These are phyloP conservation scores for Argyresthia goedartella DNA, from an alignment of 2,888 invertebrate genomes.

Conservation along the genomic window DNA sequence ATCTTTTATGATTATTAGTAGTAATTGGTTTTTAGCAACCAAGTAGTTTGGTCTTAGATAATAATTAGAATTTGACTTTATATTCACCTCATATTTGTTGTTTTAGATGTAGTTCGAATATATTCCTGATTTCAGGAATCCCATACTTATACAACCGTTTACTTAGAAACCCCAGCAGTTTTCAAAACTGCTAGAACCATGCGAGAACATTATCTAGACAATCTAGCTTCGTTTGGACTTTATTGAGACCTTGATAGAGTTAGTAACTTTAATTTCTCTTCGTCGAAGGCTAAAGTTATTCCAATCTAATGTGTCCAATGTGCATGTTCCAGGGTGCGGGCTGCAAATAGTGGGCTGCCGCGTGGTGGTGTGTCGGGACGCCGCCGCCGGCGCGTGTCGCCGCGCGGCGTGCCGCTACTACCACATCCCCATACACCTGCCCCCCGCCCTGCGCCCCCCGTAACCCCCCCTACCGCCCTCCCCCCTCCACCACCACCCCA, in stretches of 20 bases:
- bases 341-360: conserved; percentile 96
- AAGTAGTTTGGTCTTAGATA: background rate
- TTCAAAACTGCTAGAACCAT: no score
- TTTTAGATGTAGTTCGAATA: background rate
- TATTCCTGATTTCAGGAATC: background rate
- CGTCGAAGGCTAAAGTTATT: no score
- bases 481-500: conserved; percentile 17
- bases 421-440: conserved; percentile 94
- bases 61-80: background rate
- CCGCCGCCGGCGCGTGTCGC: conserved; percentile 93
- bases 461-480: conserved; percentile 34
- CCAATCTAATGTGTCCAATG: no score
- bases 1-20: background rate
- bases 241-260: no score
- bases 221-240: no score
- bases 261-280: no score
- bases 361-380: conserved; percentile 96
- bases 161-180: no score
- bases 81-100: background rate
- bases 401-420: conserved; percentile 97
- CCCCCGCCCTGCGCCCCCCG: conserved; percentile 77
- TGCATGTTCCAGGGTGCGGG: conserved; percentile 82
- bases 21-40: background rate
- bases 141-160: no score
- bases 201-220: no score